Base-by-base conservation (phyloP, 1,140 invertebrate genomes). In the Drosophila kohkoa region DNA sequence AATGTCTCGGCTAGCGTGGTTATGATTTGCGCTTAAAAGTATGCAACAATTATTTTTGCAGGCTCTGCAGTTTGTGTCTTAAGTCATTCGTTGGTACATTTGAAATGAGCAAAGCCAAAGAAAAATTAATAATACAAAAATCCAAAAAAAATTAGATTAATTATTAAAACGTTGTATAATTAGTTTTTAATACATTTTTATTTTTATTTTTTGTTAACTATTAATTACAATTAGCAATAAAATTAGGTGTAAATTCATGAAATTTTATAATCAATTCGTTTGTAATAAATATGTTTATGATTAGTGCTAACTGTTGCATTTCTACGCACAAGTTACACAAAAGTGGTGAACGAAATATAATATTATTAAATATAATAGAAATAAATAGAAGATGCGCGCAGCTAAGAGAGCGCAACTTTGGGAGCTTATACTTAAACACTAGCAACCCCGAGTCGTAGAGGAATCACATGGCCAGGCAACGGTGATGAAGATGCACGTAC, bases 401-500 rank as follows among this genome's bases (percentile, higher is more conserved):
- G 5, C 20, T 43, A 25, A 58, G 11, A n/a, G n/a, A 10, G 13
- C 8, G 25, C 13, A 38, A 25, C 35, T 13, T 43, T 43, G n/a
- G 16, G 48, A 62, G 58, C 72, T 73, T 77, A 32, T 43, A 63
- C 86, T 91, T 91, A 91, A 75, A 85, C 76, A 80, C 88, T 91
- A 91, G 71, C 88, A 88, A 91, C 88, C 88, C 88, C 88, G 88
- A 91, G 88, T 89, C 78, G 83, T 80, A 90, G 76, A 90, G 87
- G 82, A 90, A 87, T 90, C 86, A 90, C 86, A 90, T 91, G 88
- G 88, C 89, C 75, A 73, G 72, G 77, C 82, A 67, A 71, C 69
- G 64, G 58, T 58, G 64, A 62, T 74, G 43, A 63, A 62, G 57
- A 71, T 58, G 64, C 72, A 76, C 80, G 41, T n/a, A 43, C 38